phyloP scores from a whole-genome alignment of 2,888 invertebrate species.

The Phalera bucephala region DNA sequence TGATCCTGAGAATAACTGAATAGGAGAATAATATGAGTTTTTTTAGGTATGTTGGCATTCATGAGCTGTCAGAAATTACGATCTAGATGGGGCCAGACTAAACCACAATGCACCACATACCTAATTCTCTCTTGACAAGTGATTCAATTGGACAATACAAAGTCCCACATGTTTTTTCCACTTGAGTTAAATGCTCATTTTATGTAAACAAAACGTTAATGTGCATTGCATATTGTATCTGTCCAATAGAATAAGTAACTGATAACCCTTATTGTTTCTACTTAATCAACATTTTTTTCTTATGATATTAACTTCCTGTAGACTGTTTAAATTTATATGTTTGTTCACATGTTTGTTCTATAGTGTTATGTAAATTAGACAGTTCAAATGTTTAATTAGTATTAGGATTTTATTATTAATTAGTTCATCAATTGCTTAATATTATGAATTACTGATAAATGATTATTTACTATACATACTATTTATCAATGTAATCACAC shows the following conservation, averaged over 20 bases:
- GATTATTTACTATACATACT: too few species aligned
- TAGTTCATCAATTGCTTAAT: constrained; percentile 1
- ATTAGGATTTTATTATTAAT: constrained; percentile 1
- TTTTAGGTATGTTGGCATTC: too few species aligned
- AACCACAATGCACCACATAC: background rate
- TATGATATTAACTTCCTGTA: background rate
- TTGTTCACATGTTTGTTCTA: background rate
- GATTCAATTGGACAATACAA: constrained; percentile 21
- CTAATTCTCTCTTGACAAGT: background rate
- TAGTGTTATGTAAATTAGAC: background rate
- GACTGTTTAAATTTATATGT: background rate
- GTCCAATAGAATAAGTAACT: constrained; percentile 11
- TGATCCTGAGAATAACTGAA: too few species aligned
- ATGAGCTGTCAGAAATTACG: constrained; percentile 12
- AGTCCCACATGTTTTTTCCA: constrained; percentile 16
- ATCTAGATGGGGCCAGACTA: constrained; percentile 3
- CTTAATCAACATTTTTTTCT: constrained; percentile 1
- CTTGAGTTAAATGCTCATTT: constrained; percentile 2
- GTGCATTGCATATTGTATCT: background rate
- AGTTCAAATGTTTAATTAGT: background rate
- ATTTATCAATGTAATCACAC: too few species aligned
- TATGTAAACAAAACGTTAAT: constrained; percentile 3
- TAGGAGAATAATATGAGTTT: too few species aligned
- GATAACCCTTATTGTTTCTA: constrained; percentile 10
- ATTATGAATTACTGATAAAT: too few species aligned